Base-by-base conservation (phyloP, 2,888 invertebrate species). In the Cordylochernes scorpioides region DNA sequence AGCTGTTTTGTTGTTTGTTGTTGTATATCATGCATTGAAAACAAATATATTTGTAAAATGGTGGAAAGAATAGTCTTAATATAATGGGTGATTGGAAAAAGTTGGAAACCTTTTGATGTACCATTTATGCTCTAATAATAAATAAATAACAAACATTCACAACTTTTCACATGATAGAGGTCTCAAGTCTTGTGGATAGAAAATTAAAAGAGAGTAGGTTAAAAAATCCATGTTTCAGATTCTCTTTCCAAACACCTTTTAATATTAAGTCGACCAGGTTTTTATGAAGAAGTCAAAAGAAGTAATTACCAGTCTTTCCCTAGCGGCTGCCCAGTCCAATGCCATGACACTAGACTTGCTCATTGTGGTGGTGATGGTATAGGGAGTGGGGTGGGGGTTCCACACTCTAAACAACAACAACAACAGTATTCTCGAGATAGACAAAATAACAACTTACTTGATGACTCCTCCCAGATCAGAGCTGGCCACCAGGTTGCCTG, bases 401-500 rank as follows among this genome's bases (percentile, higher is more conserved):
- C 55, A 54, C 8, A 53, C 48, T 38, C 54, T 54, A n/a, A 41
- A 32, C 25, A 31, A n/a, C n/a, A n/a, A n/a, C n/a, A n/a, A n/a
- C n/a, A n/a, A n/a, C n/a, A n/a, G n/a, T n/a, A n/a, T n/a, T n/a
- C n/a, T n/a, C n/a, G n/a, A n/a, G n/a, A n/a, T n/a, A n/a, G n/a
- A n/a, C n/a, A n/a, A n/a, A n/a, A n/a, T n/a, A 25, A 22, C 14
- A 24, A 19, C 49, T 41, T 43, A 54, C 57, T 64, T 65, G 35
- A 65, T 59, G 22, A 63, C 55, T 14, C 65, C 65, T 46, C 63
- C 63, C 10, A 57, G 53, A 46, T 65, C 65, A 10, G 61, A 56
- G 37, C 64, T 64, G 13, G 62, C 64, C 6, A 65, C 59, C 30
- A 60, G 54, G n/a, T 62, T 59, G 12, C 64, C 64, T 30, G 59